Evolutionary conservation across 2,888 invertebrate species (phyloP).

Genomic region (Ceratothoa steindachneri): DNA sequence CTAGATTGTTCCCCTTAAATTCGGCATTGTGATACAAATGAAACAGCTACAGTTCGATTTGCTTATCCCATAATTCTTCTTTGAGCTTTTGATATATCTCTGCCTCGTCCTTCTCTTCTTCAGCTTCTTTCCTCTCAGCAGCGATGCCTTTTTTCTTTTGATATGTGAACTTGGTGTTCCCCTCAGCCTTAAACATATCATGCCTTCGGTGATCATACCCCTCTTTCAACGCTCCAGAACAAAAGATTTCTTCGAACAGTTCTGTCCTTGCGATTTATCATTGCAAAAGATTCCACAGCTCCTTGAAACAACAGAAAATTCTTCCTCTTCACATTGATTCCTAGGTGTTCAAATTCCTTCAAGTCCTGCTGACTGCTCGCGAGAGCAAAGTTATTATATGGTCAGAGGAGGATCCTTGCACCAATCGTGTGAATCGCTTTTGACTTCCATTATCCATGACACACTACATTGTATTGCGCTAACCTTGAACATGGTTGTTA

Average conservation of each 20-base stretch:
- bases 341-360: conserved; percentile 80
- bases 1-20: too few relatives aligned
- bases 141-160: conserved; percentile 98
- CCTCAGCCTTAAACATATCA: conserved; percentile 94
- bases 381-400: conserved; percentile 82
- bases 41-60: too few relatives aligned
- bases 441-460: conserved; percentile 63
- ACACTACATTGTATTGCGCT: conserved; percentile 94
- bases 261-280: conserved; percentile 99
- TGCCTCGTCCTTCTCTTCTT: conserved; percentile 96
- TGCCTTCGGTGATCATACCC: conserved; percentile 86
- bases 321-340: conserved; percentile 97
- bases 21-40: too few relatives aligned
- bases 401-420: conserved; percentile 82
- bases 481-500: conserved; percentile 83
- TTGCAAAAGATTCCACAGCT: conserved; percentile 96
- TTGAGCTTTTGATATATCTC: conserved; percentile 91
- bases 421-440: conserved; percentile 78
- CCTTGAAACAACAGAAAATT: conserved; percentile 99
- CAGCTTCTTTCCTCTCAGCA: conserved; percentile 95
- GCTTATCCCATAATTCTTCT: conserved; percentile 65
- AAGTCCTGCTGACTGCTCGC: conserved; percentile 81
- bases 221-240: conserved; percentile 90
- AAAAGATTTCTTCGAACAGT: conserved; percentile 96
- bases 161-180: conserved; percentile 96